A percentile compares a stretch with the other conserved stretches of the same genome.
Conservation (phyloP, 2,113 vertebrate species). For the Phainopepla nitens region DNA sequence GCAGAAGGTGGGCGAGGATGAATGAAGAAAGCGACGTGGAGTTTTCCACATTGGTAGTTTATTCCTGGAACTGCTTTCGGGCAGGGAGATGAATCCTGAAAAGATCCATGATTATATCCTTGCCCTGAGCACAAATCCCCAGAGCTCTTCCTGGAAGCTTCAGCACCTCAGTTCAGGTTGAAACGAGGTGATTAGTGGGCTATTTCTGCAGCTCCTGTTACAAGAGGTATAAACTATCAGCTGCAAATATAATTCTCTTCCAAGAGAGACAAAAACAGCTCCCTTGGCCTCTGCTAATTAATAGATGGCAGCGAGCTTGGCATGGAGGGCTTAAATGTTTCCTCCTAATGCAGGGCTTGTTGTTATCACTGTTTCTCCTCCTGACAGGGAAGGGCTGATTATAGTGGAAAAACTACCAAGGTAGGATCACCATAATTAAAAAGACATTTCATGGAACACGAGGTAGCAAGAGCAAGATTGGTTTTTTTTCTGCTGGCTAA, state of each 20-base stretch:
- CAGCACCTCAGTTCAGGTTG: not conserved
- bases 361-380: not conserved
- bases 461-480: not conserved
- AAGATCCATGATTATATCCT: not conserved
- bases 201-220: conserved; percentile 18
- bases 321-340: not conserved
- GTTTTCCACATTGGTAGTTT: not conserved
- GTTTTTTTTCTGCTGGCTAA: not conserved
- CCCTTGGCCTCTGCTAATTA: conserved; percentile 32
- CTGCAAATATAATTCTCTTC: not conserved
- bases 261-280: not conserved
- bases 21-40: not conserved
- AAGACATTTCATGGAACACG: not conserved
- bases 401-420: not conserved
- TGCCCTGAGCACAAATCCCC: not conserved
- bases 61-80: not conserved
- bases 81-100: not conserved
- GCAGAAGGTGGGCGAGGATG: not conserved
- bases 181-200: not conserved
- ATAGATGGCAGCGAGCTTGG: not conserved
- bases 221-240: not conserved
- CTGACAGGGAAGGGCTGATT: not conserved
- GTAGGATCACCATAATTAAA: conserved; percentile 44
- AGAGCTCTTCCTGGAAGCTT: conserved; percentile 18
- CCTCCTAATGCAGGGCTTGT: not conserved